phyloP scores from a whole-genome alignment of 2,113 vertebrate genomes.

The Alouatta palliata region DNA sequence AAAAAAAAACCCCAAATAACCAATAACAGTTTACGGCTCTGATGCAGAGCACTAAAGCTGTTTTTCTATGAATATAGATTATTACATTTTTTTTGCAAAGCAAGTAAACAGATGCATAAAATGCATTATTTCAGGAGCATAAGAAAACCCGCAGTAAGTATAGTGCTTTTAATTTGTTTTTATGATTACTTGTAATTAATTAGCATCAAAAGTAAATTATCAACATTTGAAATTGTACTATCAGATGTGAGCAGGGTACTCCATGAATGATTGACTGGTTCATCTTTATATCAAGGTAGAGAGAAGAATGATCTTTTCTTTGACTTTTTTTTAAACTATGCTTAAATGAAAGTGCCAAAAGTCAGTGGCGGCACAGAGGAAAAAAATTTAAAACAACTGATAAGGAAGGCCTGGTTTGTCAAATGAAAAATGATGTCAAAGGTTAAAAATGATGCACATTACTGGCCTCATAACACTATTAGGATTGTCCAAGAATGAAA shows the following conservation, averaged over 20 bases:
- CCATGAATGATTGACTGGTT: conserved; percentile 70
- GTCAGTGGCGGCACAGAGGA: conserved; percentile 27
- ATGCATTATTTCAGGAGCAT: conserved; percentile 82
- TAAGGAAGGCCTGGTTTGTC: conserved; percentile 48
- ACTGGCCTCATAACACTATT: conserved; percentile 38
- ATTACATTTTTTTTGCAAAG: conserved; percentile 78
- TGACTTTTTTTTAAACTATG: conserved; percentile 19
- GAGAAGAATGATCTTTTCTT: conserved; percentile 61
- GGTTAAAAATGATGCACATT: background rate
- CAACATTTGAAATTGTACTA: conserved; percentile 73
- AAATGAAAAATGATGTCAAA: conserved; percentile 60
- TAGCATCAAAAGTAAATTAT: conserved; percentile 86
- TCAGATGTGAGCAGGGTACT: conserved; percentile 64
- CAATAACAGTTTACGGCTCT: conserved; percentile 70
- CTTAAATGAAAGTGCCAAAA: conserved; percentile 70
- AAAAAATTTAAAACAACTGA: conserved; percentile 41
- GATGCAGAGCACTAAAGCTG: conserved; percentile 55
- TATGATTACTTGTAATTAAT: conserved; percentile 87
- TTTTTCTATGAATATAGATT: conserved; percentile 83
- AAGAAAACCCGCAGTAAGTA: conserved; percentile 80
- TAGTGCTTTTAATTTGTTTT: conserved; percentile 85
- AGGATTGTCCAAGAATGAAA: conserved; percentile 38
- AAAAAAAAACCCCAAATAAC: background rate
- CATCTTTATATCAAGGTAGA: conserved; percentile 73
- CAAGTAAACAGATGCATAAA: conserved; percentile 85